Percentiles rank a stretch among this genome's conserved stretches.
Evolutionary conservation across 2,797 vertebrate species (phyloP).

Genomic region (Botia kubotai): DNA sequence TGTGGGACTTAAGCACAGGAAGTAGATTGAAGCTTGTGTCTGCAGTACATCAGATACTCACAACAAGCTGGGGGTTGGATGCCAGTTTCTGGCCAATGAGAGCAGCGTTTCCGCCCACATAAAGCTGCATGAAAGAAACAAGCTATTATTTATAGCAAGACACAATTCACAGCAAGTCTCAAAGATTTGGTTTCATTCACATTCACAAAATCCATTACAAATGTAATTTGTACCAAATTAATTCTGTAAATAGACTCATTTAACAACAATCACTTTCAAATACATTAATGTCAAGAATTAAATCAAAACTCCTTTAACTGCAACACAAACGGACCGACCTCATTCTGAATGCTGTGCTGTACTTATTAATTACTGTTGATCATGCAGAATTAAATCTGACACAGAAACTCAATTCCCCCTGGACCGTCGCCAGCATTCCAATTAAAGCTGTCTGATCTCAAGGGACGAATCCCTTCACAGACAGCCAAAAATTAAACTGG

Average conservation of each 20-base stretch:
- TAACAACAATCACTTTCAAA: not conserved
- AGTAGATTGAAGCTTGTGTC: not conserved
- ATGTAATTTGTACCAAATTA: not conserved
- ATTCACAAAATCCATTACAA: not conserved
- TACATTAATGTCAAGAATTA: not conserved
- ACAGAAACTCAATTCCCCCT: slow-evolving; percentile 56
- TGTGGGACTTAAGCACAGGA: too few species aligned
- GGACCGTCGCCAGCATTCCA: slow-evolving; percentile 47
- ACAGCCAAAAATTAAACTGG: slow-evolving; percentile 6
- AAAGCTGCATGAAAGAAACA: slow-evolving; percentile 81
- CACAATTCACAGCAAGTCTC: not conserved
- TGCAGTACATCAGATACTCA: slow-evolving; percentile 63
- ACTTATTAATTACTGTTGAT: slow-evolving; percentile 59
- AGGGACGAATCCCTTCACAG: slow-evolving; percentile 36
- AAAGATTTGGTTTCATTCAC: not conserved
- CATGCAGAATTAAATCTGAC: slow-evolving; percentile 61
- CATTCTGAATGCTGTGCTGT: slow-evolving; percentile 10
- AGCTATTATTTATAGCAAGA: not conserved
- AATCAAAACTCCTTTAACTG: not conserved
- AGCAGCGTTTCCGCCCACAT: slow-evolving; percentile 97
- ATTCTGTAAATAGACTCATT: not conserved
- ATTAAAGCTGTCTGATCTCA: slow-evolving; percentile 47
- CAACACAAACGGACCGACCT: not conserved
- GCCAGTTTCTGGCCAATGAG: slow-evolving; percentile 96
- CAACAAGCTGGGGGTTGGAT: slow-evolving; percentile 86